phyloP scores from a whole-genome alignment of 2,888 invertebrate species.

The Hedychridium roseum region DNA sequence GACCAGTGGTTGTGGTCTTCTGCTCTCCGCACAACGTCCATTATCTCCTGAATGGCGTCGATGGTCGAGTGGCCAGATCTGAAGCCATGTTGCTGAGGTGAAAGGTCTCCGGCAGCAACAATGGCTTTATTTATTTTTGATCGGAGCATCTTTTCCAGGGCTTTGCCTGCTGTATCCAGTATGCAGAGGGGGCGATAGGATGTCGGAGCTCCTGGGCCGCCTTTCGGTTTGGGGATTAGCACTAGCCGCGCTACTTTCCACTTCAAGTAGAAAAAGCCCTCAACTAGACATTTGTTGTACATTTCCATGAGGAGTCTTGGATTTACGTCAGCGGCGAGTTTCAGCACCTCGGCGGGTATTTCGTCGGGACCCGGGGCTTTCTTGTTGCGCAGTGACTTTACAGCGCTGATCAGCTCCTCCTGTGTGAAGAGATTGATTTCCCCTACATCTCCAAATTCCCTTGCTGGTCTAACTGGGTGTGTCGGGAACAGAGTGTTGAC shows the following conservation, averaged over 20 bases:
- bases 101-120: neutral
- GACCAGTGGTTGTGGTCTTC: neutral
- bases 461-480: neutral
- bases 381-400: neutral
- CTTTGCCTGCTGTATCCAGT: neutral
- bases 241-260: neutral
- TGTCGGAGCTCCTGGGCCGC: neutral
- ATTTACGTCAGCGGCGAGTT: neutral
- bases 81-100: neutral
- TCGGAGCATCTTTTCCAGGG: neutral
- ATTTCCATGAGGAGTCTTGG: neutral
- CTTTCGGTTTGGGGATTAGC: neutral
- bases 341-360: neutral
- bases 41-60: neutral
- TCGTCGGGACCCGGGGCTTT: conserved; percentile 1
- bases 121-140: neutral
- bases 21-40: neutral
- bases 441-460: neutral
- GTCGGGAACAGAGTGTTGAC: neutral
- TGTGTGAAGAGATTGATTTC: neutral
- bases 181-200: neutral
- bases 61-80: neutral
- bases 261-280: neutral
- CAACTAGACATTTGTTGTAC: neutral
- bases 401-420: neutral